These are phyloP conservation scores for Mesochorus sp. DNA, from an alignment of 2,888 invertebrate species.

Conservation along the genomic window DNA sequence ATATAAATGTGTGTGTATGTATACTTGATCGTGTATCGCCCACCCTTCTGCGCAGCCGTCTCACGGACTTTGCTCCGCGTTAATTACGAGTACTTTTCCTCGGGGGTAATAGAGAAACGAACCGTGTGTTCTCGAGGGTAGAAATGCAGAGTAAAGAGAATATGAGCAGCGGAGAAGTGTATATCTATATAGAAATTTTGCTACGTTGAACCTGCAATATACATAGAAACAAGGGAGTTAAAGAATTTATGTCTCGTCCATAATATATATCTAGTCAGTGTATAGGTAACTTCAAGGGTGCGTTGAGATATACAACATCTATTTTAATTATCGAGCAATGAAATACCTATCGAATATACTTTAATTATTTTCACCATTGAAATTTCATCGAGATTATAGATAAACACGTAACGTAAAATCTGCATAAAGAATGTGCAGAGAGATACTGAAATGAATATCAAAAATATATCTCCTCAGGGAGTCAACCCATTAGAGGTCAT, in stretches of 20 bases:
- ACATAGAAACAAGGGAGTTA: conserved; percentile 10
- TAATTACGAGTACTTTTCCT: conserved; percentile 78
- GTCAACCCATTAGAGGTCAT: conserved; percentile 37
- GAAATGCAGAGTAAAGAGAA: conserved; percentile 11
- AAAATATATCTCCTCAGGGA: conserved; percentile 31
- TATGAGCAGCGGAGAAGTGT: neutral
- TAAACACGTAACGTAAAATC: no score
- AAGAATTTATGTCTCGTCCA: conserved; percentile 6
- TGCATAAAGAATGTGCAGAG: neutral
- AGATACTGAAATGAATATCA: conserved; percentile 50
- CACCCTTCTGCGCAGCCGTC: conserved; percentile 41
- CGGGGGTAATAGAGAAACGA: conserved; percentile 67
- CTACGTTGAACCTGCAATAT: conserved; percentile 10
- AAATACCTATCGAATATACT: no score
- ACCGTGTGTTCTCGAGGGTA: conserved; percentile 29
- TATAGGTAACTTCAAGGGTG: neutral
- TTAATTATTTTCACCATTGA: neutral
- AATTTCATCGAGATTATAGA: no score
- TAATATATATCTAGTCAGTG: neutral
- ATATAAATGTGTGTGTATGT: neutral
- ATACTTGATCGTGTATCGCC: conserved; percentile 4
- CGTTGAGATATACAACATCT: neutral
- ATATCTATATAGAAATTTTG: conserved; percentile 6
- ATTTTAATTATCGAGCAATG: conserved; percentile 6
- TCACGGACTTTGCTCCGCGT: conserved; percentile 65